Conservation (phyloP, 2,888 invertebrate species). For the Drymonia ruficornis region DNA sequence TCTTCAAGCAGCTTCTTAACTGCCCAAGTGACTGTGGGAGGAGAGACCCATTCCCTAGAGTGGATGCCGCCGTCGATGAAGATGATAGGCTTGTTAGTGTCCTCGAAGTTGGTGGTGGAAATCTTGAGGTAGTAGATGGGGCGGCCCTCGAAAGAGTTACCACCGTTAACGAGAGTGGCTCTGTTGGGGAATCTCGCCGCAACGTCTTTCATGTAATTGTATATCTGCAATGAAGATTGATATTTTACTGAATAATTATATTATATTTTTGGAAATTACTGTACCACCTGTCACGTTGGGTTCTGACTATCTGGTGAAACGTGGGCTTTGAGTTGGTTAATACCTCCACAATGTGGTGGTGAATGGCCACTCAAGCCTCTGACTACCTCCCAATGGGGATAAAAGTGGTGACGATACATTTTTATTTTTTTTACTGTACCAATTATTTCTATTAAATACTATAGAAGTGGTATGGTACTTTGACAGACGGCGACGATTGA, state of each 20-base stretch:
- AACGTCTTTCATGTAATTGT: slow-evolving; percentile 68
- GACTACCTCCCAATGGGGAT: no score
- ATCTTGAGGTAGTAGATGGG: slow-evolving; percentile 84
- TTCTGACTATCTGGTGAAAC: no score
- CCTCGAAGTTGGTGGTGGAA: slow-evolving; percentile 76
- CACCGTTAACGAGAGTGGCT: slow-evolving; percentile 77
- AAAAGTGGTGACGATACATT: no score
- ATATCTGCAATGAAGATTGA: slow-evolving; percentile 32
- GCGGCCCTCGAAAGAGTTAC: slow-evolving; percentile 82
- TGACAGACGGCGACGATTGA: no score
- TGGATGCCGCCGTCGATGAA: slow-evolving; percentile 86
- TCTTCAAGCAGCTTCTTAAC: slow-evolving; percentile 87
- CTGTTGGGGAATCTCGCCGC: slow-evolving; percentile 68
- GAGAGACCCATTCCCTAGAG: slow-evolving; percentile 89
- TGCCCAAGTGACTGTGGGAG: slow-evolving; percentile 86
- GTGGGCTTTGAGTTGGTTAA: no score
- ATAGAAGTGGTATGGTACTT: no score
- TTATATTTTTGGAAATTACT: no score
- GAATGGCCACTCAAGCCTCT: no score
- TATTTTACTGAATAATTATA: neutral
- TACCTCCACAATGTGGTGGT: no score
- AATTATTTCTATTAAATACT: no score
- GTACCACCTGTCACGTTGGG: no score
- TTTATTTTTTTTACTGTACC: no score
- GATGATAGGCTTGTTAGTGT: slow-evolving; percentile 79